Evolutionary conservation across 2,888 invertebrate species (phyloP).

Genomic region (Adelphocoris suturalis): DNA sequence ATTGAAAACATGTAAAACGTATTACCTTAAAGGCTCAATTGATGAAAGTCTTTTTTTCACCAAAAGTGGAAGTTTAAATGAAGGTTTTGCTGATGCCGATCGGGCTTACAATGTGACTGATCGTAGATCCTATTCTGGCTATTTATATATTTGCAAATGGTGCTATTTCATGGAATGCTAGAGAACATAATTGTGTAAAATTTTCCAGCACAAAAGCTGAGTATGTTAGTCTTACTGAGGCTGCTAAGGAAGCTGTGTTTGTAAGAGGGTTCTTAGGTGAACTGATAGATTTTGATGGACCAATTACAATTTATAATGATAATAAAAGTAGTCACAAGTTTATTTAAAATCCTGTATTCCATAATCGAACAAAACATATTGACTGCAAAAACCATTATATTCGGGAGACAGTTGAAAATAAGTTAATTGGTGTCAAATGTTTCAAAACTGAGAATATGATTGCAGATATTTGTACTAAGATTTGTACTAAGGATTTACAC

Average conservation of each 20-base stretch:
- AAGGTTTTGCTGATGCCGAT: slow-evolving; percentile 36
- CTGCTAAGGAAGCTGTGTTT: slow-evolving; percentile 48
- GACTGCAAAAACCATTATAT: too few species aligned
- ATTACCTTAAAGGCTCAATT: slow-evolving; percentile 4
- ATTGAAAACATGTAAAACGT: slow-evolving; percentile 25
- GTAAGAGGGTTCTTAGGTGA: background rate
- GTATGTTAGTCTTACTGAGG: slow-evolving; percentile 38
- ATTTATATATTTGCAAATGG: background rate
- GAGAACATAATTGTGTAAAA: background rate
- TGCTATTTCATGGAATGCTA: background rate
- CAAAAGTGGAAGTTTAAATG: background rate
- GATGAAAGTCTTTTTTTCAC: background rate
- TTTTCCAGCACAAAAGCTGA: slow-evolving; percentile 49
- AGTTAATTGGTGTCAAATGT: too few species aligned
- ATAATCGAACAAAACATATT: too few species aligned
- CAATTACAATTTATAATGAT: too few species aligned
- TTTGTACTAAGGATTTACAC: too few species aligned
- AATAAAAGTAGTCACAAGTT: too few species aligned
- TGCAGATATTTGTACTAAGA: too few species aligned
- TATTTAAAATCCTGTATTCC: too few species aligned
- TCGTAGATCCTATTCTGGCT: slow-evolving; percentile 47
- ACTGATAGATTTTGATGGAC: too few species aligned
- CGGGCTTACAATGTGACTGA: slow-evolving; percentile 12
- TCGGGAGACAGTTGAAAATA: too few species aligned
- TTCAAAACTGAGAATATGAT: too few species aligned